Evolutionary conservation across 2,888 invertebrate genomes (phyloP), one percentile per base, ranked within the genome.

Genomic region (Andrena trimmerana): DNA sequence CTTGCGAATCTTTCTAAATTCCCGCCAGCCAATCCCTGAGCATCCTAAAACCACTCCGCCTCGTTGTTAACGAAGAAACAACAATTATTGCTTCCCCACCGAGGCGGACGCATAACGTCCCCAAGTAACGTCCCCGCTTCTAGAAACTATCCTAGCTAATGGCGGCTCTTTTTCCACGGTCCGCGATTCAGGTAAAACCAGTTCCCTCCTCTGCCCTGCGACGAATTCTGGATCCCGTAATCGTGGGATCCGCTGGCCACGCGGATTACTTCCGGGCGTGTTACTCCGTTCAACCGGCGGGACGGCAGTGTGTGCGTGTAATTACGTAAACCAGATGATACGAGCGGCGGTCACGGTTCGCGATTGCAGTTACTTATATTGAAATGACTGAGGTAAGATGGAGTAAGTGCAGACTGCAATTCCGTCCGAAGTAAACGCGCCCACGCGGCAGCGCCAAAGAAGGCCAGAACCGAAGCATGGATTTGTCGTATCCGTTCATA

Each of bases 241-340:
- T 72, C 59, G 69, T 13, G 65, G 66, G 67, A 66, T 33, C 42
- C 73, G 52, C 63, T 29, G 60, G 60, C 20, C 8, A 13, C 27
- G 52, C 52, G 67, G 42, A 67, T 67, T 52, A 84, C 85, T 90
- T 90, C 86, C 90, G 88, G 84, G 70, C 77, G 75, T 29, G 71
- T 84, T 78, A 70, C 67, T 70, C 67, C 77, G 78, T 78, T 79
- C 77, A 63, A 82, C 72, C 78, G 74, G 65, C 86, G 73, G 67
- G 57, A 70, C 59, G 59, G 31, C 65, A 24, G 59, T 65, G 67
- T 24, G 68, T 27, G 24, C 52, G 68, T 72, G 75, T 73, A 90
- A 90, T 91, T 91, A 88, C 88, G 86, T 84, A 90, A 90, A 86
- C 86, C 85, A 86, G 89, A 87, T 86, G 85, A 81, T 81, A 78